Evolutionary conservation across 2,888 invertebrate species (phyloP).

Genomic region (Globia sparganii): DNA sequence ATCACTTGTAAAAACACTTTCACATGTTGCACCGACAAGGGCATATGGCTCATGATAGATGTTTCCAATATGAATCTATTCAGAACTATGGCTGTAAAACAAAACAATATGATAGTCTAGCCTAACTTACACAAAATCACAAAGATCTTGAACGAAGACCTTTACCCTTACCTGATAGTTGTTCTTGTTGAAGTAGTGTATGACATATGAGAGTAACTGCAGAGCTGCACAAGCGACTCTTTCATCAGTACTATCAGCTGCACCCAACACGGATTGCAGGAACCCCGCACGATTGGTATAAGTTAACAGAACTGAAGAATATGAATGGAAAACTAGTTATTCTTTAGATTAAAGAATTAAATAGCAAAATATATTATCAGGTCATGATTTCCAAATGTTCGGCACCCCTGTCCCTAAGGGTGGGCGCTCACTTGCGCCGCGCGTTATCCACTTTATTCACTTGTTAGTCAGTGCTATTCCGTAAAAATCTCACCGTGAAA

Average conservation of each 20-base stretch:
- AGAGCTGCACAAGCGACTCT: constrained; percentile 82
- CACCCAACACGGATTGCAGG: constrained; percentile 76
- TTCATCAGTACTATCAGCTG: constrained; percentile 76
- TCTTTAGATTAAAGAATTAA: neutral
- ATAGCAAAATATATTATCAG: neutral
- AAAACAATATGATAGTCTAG: too few relatives aligned
- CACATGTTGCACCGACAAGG: too few relatives aligned
- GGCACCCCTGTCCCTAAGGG: constrained; percentile 57
- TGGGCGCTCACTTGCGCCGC: constrained; percentile 47
- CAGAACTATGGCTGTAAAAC: too few relatives aligned
- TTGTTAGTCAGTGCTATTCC: too few relatives aligned
- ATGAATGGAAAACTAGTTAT: neutral
- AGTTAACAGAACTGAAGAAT: constrained; percentile 77
- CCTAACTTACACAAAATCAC: too few relatives aligned
- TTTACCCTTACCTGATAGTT: constrained; percentile 77
- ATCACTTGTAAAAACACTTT: too few relatives aligned
- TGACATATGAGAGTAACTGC: constrained; percentile 80
- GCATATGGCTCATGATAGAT: too few relatives aligned
- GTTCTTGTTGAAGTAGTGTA: constrained; percentile 81
- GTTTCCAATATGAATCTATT: too few relatives aligned
- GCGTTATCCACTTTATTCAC: constrained; percentile 64
- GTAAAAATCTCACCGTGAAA: too few relatives aligned
- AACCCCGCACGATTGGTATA: constrained; percentile 81
- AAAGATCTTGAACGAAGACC: too few relatives aligned
- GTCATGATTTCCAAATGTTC: constrained; percentile 58